These are phyloP conservation scores for Himalopsyche japonica DNA, from an alignment of 2,888 invertebrate genomes.

Conservation along the genomic window DNA sequence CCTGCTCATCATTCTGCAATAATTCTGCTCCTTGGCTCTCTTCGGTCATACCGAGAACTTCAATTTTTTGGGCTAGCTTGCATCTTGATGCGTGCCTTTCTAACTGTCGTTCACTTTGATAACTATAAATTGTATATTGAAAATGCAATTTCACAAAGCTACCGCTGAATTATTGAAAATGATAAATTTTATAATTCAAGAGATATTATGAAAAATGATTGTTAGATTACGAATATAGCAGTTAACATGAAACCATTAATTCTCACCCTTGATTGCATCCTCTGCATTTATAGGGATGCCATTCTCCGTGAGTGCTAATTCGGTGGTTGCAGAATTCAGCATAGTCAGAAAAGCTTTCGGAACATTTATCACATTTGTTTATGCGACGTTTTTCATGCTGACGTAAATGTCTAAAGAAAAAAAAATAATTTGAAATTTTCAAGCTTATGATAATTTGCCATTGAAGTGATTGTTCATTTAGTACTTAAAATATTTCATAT, in stretches of 20 bases:
- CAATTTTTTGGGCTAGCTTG: slow-evolving; percentile 18
- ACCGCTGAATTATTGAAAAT: no score
- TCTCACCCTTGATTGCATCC: slow-evolving; percentile 41
- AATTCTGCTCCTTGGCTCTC: background rate
- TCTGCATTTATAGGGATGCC: slow-evolving; percentile 40
- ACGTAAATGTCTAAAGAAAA: slow-evolving; percentile 39
- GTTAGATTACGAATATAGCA: background rate
- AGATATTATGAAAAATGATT: background rate
- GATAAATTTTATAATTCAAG: background rate
- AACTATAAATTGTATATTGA: no score
- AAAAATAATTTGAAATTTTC: background rate
- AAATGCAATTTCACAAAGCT: no score
- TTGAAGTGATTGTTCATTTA: no score
- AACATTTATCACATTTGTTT: slow-evolving; percentile 41
- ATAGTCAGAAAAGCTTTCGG: slow-evolving; percentile 41
- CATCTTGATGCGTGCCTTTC: slow-evolving; percentile 32
- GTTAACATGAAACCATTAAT: background rate
- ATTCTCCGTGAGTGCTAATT: slow-evolving; percentile 40
- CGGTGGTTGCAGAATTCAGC: slow-evolving; percentile 41
- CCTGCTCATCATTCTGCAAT: background rate
- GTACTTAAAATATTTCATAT: background rate
- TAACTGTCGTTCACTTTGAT: slow-evolving; percentile 36
- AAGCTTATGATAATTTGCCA: no score
- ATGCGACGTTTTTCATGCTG: slow-evolving; percentile 40
- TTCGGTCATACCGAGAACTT: background rate